phyloP scores from a whole-genome alignment of 1,140 invertebrate genomes.

The Agrilus planipennis region DNA sequence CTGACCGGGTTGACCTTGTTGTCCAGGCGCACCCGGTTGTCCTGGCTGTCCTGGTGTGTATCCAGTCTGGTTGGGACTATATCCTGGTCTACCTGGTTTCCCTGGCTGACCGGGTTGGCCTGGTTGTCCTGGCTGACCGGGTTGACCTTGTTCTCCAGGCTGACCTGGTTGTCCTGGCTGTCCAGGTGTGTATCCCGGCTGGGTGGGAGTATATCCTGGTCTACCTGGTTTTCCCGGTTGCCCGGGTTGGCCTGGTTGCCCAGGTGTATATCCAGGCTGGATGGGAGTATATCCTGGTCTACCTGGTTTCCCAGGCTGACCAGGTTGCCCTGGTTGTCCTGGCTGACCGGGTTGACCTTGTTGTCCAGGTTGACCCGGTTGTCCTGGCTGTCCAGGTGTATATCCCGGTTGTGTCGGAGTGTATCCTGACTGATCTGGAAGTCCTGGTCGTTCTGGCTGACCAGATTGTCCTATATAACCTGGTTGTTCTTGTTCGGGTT shows the following conservation, averaged over 20 bases:
- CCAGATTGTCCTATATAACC: constrained; percentile 10
- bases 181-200: too few relatives aligned
- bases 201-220: constrained; percentile 7
- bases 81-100: neutral
- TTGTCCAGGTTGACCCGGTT: neutral
- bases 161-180: neutral
- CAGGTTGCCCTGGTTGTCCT: constrained; percentile 16
- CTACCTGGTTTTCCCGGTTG: constrained; percentile 13
- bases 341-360: constrained; percentile 1
- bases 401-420: neutral
- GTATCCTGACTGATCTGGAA: constrained; percentile 11
- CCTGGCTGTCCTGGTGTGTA: too few relatives aligned
- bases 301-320: constrained; percentile 1
- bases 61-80: too few relatives aligned
- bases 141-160: neutral
- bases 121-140: constrained; percentile 10
- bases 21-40: too few relatives aligned
- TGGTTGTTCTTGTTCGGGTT: constrained; percentile 8
- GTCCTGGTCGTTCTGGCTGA: constrained; percentile 13
- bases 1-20: too few relatives aligned
- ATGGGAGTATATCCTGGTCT: too few relatives aligned
- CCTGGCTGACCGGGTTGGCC: constrained; percentile 13
- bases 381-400: neutral
- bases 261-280: constrained; percentile 10
- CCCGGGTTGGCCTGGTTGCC: constrained; percentile 11